A percentile compares a stretch with the other conserved stretches of the same genome.
These are phyloP conservation scores for Hemibagrus wyckioides DNA, from an alignment of 2,113 vertebrate species.

Conservation along the genomic window DNA sequence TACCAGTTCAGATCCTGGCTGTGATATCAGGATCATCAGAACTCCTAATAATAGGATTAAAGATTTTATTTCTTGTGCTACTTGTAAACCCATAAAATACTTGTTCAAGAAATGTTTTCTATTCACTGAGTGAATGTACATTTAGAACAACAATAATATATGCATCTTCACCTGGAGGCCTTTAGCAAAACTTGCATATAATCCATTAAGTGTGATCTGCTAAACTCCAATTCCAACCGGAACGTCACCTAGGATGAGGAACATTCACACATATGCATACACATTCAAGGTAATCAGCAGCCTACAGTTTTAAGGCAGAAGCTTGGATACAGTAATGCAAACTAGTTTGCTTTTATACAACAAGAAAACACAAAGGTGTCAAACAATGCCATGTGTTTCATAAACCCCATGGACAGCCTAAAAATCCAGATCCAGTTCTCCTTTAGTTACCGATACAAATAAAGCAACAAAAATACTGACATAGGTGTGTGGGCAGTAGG, in stretches of 20 bases:
- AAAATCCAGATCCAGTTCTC: neutral
- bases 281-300: neutral
- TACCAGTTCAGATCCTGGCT: neutral
- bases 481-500: neutral
- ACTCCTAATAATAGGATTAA: neutral
- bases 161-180: constrained; percentile 75
- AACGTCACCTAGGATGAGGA: constrained; percentile 79
- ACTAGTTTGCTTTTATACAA: neutral
- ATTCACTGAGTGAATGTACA: neutral
- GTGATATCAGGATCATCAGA: neutral
- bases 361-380: neutral
- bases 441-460: neutral
- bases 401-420: neutral
- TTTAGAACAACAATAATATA: neutral
- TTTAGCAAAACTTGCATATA: constrained; percentile 75
- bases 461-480: neutral
- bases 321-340: neutral
- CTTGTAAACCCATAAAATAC: neutral
- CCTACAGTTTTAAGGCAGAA: neutral
- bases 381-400: neutral
- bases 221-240: constrained; percentile 91
- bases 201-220: constrained; percentile 79
- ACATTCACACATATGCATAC: neutral
- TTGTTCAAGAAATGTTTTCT: neutral
- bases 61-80: neutral